Evolutionary conservation across 2,888 invertebrate species (phyloP), one percentile per base, ranked within the genome.

Genomic region (Resseliella maxima): DNA sequence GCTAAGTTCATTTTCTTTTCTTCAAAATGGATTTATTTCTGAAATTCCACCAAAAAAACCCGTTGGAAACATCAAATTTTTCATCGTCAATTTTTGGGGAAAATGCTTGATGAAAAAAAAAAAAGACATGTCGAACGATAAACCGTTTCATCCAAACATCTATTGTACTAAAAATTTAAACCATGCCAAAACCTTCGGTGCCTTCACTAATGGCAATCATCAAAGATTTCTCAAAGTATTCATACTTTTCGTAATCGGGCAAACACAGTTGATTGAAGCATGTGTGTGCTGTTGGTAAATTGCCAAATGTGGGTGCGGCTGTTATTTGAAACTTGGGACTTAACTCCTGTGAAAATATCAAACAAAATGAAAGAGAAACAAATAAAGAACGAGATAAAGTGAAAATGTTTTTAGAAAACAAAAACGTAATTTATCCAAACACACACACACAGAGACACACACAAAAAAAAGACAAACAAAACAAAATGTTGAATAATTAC

Each of bases 191-290:
- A 18, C 98, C 98, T 93, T 98, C 98, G 50, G 96, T 96, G 81
- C 98, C 98, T 92, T 98, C 98, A 91, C 96, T 98, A 91, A 98
- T 97, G 88, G 98, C 98, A 91, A 97, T 92, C 21, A 97, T 93
- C 87, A 98, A 92, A 72, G 97, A 96, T 90, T 95, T 96, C 90
- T 98, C 98, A 88, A 98, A 96, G 89, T 96, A 96, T 91, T 98
- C 98, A 92, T 98, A 98, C 89, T 94, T 94, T 91, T 98, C 97
- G 92, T 98, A 98, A 92, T 97, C 97, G 35, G 98, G 98, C 89
- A 98, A 92, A 92, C 98, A 98, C 87, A 98, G 94, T 92, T 98
- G 98, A 93, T 98, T 98, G 92, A 98, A 98, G 92, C 98, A 98
- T 86, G 98, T 98, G 92, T 98, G 98, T 41, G 98, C 98, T 1